Conservation (phyloP, 2,888 invertebrate genomes). For the Andrena bucephala region DNA sequence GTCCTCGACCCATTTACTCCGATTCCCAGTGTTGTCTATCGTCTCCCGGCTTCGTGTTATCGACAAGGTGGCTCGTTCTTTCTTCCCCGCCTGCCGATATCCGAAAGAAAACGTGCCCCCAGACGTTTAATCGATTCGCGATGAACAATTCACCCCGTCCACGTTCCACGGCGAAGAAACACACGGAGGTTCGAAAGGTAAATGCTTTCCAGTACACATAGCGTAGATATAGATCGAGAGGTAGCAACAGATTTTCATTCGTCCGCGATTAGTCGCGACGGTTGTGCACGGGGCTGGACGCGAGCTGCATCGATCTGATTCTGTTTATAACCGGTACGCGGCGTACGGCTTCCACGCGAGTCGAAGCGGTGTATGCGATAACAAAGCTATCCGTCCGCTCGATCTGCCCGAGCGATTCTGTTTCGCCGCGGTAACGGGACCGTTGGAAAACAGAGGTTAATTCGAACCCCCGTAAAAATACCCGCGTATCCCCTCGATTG, state of each 20-base stretch:
- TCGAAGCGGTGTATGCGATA: conserved; percentile 37
- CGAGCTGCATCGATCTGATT: conserved; percentile 62
- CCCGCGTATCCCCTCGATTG: conserved; percentile 25
- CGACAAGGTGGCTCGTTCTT: conserved; percentile 5
- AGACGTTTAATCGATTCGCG: not conserved
- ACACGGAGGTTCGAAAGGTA: not conserved
- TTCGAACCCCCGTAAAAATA: conserved; percentile 22
- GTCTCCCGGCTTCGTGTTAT: not conserved
- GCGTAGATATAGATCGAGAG: not conserved
- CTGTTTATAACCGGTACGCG: conserved; percentile 52
- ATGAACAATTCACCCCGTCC: not conserved
- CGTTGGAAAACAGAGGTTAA: not conserved
- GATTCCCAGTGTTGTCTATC: conserved; percentile 29
- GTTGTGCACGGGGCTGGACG: conserved; percentile 4
- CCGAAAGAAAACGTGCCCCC: not conserved
- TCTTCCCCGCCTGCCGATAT: not conserved
- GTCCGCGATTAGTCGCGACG: conserved; percentile 39
- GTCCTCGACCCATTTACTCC: conserved; percentile 76
- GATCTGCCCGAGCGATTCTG: not conserved
- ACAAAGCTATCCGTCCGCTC: not conserved
- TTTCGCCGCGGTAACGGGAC: conserved; percentile 1
- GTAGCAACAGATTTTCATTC: conserved; percentile 31
- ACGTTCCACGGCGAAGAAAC: not conserved
- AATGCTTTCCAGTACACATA: not conserved
- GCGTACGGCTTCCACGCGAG: conserved; percentile 54